Evolutionary conservation across 2,888 invertebrate genomes (phyloP).

Genomic region (Leptopilina drosophilae): DNA sequence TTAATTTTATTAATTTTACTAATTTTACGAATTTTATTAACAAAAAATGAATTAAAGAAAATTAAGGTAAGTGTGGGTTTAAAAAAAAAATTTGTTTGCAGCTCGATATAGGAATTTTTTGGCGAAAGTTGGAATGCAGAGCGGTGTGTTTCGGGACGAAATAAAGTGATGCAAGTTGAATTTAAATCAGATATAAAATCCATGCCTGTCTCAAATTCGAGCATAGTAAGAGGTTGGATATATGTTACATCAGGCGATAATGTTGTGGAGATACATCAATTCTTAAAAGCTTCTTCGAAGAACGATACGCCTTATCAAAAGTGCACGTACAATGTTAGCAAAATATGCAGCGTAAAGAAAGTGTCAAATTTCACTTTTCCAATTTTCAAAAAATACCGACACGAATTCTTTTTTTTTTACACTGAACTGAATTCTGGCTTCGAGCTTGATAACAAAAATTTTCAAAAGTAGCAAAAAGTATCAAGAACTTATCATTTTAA

Average conservation of each 20-base stretch:
- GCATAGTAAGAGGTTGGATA: slow-evolving; percentile 16
- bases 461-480: too few relatives aligned
- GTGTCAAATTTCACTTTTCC: slow-evolving; percentile 18
- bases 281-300: slow-evolving; percentile 36
- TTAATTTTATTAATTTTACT: too few relatives aligned
- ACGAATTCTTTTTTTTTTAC: background rate
- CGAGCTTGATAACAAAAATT: too few relatives aligned
- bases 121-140: slow-evolving; percentile 7
- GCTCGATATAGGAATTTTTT: background rate
- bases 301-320: slow-evolving; percentile 27
- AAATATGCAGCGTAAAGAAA: background rate
- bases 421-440: too few relatives aligned
- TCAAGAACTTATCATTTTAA: too few relatives aligned
- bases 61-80: too few relatives aligned
- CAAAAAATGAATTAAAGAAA: too few relatives aligned
- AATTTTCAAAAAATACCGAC: background rate
- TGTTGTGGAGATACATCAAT: slow-evolving; percentile 14
- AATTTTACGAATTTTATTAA: too few relatives aligned
- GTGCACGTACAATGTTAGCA: slow-evolving; percentile 13
- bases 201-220: slow-evolving; percentile 24
- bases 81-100: too few relatives aligned
- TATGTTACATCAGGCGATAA: slow-evolving; percentile 30
- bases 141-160: background rate
- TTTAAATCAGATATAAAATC: slow-evolving; percentile 35
- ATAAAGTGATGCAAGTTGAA: slow-evolving; percentile 19